Base-by-base conservation (phyloP, 2,797 vertebrate species). In the Phrynocephalus guinanensis region DNA sequence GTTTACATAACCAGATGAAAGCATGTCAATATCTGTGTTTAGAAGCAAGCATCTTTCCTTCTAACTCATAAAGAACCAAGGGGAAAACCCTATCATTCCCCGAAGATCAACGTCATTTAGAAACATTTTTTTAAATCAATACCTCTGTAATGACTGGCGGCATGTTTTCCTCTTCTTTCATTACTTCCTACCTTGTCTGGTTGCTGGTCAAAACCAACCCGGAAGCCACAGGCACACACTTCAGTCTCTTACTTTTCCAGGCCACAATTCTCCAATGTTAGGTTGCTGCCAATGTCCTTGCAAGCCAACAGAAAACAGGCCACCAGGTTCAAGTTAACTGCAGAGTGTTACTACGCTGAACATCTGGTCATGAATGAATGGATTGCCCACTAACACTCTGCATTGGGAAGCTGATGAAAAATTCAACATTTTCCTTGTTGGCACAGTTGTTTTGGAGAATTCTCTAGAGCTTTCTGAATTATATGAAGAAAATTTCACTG, bases 311-410 rank as follows among this genome's bases (percentile, higher is more conserved):
- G 98, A 96, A 96, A 97, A 97, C 96, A 97, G 98, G 98, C 98
- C 98, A 98, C 97, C 95, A 97, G 97, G 99, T 99, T 99, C 98
- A 98, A 96, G 97, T 97, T 98, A 98, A 98, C 99, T 97, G 98
- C 97, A 88, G 98, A 97, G 98, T 95, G 91, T 97, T 98, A 98
- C 98, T 97, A 97, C 97, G 86, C 98, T 97, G 98, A 99, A 99
- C 99, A 99, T 99, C 99, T 99, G 99, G 98, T 98, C 99, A 98
- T 98, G 98, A 99, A 99, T 98, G 98, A 98, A 97, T 97, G 97
- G 95, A 96, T 97, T 98, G 98, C 98, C 98, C 98, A 97, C 98
- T 97, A 97, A 98, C 97, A 97, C 97, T 96, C 97, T 94, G 96
- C 94, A 91, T 96, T 97, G 97, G 97, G 97, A 97, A 98, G 96